Conservation (phyloP, 1,140 invertebrate species). For the Nylanderia fulva region DNA sequence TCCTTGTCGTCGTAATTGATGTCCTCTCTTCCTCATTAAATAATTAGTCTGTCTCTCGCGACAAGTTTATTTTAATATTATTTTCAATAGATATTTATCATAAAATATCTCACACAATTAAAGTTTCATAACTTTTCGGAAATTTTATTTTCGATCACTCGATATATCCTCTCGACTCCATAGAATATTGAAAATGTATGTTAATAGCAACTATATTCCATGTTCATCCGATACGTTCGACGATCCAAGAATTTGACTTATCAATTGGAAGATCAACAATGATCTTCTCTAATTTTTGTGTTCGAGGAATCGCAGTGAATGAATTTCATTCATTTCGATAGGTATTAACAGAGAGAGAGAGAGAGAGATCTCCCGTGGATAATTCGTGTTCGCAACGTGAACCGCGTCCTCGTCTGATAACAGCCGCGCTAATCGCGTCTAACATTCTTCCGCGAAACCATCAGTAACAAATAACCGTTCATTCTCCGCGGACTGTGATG, state of each 20-base stretch:
- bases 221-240: not conserved
- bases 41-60: not conserved
- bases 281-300: not conserved
- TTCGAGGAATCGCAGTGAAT: slow-evolving; percentile 18
- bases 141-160: slow-evolving; percentile 20
- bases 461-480: slow-evolving; percentile 47
- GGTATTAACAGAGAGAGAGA: no score
- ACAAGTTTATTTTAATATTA: not conserved
- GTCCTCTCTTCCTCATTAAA: not conserved
- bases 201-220: not conserved
- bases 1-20: not conserved
- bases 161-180: not conserved
- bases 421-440: not conserved
- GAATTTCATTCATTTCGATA: not conserved
- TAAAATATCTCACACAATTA: not conserved
- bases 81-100: not conserved
- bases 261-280: not conserved
- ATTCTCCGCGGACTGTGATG: slow-evolving; percentile 47
- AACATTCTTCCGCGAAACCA: slow-evolving; percentile 47
- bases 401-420: slow-evolving; percentile 18
- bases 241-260: slow-evolving; percentile 1
- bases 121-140: not conserved
- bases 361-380: no score
- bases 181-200: not conserved
- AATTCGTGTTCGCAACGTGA: slow-evolving; percentile 22